phyloP scores from a whole-genome alignment of 2,797 vertebrate species.

The Notolabrus celidotus region DNA sequence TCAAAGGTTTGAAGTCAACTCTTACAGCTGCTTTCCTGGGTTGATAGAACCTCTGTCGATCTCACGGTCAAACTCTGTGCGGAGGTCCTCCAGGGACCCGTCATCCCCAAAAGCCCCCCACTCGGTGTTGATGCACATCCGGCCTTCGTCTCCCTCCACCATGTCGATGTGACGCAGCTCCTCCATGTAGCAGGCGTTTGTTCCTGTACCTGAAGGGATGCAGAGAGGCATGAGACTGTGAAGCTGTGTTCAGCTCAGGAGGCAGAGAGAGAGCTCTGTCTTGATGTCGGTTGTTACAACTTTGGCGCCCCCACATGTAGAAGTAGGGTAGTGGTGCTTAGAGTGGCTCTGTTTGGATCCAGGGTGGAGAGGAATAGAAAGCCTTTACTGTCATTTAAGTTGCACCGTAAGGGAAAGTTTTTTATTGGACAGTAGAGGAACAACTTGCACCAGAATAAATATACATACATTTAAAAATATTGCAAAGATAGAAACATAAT shows the following conservation, averaged over 20 bases:
- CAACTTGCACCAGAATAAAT: no score
- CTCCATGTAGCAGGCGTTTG: slow-evolving; percentile 99
- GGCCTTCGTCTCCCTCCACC: slow-evolving; percentile 96
- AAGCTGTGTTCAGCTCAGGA: slow-evolving; percentile 3
- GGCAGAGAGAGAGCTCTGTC: no score
- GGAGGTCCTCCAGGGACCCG: slow-evolving; percentile 90
- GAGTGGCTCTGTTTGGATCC: neutral
- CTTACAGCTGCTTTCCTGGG: slow-evolving; percentile 94
- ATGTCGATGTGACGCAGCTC: slow-evolving; percentile 95
- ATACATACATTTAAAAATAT: no score
- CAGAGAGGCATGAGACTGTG: neutral
- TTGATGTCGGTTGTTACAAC: neutral
- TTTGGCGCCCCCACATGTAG: slow-evolving; percentile 56
- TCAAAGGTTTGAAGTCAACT: neutral
- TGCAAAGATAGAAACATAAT: no score
- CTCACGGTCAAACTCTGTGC: slow-evolving; percentile 93
- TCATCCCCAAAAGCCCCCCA: slow-evolving; percentile 95
- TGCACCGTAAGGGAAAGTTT: no score
- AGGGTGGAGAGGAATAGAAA: neutral
- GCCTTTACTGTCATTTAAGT: no score
- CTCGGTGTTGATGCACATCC: slow-evolving; percentile 98
- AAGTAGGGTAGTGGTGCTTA: neutral
- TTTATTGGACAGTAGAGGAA: no score
- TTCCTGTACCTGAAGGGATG: slow-evolving; percentile 89
- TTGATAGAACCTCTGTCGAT: slow-evolving; percentile 93